Evolutionary conservation across 2,888 invertebrate species (phyloP).

Genomic region (Chloromyia formosa): DNA sequence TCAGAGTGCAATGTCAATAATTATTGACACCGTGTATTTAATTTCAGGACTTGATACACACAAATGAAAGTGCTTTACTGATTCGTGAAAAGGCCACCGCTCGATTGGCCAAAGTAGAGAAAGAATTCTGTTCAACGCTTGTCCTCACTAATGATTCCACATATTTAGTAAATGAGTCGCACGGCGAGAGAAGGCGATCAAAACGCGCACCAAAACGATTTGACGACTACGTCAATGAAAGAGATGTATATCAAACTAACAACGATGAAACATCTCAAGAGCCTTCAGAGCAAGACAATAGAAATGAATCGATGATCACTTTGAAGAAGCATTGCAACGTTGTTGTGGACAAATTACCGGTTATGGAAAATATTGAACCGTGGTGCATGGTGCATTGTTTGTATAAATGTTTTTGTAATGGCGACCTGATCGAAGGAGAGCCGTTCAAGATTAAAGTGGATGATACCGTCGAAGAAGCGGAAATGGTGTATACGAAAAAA

Average conservation of each 20-base stretch:
- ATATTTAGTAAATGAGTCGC: constrained; percentile 69
- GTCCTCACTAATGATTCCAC: constrained; percentile 73
- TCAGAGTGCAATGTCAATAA: constrained; percentile 25
- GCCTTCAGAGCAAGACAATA: too few relatives aligned
- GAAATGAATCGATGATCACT: constrained; percentile 26
- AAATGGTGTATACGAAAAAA: constrained; percentile 50
- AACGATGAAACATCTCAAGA: too few relatives aligned
- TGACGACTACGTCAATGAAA: constrained; percentile 61
- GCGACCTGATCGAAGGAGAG: constrained; percentile 58
- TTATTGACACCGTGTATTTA: too few relatives aligned
- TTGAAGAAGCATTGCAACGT: constrained; percentile 59
- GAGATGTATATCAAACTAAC: constrained; percentile 14
- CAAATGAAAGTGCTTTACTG: constrained; percentile 61
- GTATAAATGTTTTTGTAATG: constrained; percentile 74
- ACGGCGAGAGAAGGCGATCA: constrained; percentile 67
- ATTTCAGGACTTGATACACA: constrained; percentile 57
- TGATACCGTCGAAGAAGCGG: constrained; percentile 54
- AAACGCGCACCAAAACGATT: constrained; percentile 70
- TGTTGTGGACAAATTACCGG: constrained; percentile 55
- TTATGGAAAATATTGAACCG: constrained; percentile 66
- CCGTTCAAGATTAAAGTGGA: constrained; percentile 50
- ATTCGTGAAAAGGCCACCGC: constrained; percentile 62
- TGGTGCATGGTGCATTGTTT: constrained; percentile 74
- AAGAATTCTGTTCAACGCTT: constrained; percentile 77
- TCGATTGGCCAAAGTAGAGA: constrained; percentile 73